Evolutionary conservation across 2,113 vertebrate genomes (phyloP).

Genomic region (Tympanuchus pallidicinctus): DNA sequence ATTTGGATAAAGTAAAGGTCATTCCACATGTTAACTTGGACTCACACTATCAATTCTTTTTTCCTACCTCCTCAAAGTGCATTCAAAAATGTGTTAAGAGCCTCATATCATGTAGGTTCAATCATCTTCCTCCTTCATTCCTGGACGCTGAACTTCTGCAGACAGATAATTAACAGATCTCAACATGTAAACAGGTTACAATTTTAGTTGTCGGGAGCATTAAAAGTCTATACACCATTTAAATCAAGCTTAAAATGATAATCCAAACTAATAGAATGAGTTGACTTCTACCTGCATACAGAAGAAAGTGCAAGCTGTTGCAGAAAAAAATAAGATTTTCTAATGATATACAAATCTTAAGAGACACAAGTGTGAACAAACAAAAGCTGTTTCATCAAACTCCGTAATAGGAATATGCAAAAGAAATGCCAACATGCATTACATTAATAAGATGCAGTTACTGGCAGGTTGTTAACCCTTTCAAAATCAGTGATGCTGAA

Average conservation of each 20-base stretch:
- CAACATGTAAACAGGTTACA: neutral
- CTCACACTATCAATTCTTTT: neutral
- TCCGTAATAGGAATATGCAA: constrained; percentile 34
- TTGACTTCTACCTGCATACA: constrained; percentile 64
- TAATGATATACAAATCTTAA: constrained; percentile 69
- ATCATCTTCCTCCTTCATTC: neutral
- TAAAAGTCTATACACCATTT: neutral
- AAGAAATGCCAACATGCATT: constrained; percentile 60
- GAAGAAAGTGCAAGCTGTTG: constrained; percentile 70
- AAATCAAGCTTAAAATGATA: constrained; percentile 44
- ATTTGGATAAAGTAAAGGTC: neutral
- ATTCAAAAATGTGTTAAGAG: neutral
- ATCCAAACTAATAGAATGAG: constrained; percentile 57
- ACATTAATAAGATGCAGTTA: constrained; percentile 66
- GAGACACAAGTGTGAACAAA: constrained; percentile 78
- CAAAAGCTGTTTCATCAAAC: constrained; percentile 76
- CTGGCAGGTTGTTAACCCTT: constrained; percentile 60
- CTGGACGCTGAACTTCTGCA: neutral
- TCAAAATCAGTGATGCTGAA: neutral
- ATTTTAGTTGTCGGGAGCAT: neutral
- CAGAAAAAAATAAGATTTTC: constrained; percentile 68
- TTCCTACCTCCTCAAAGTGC: neutral
- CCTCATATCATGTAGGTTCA: neutral
- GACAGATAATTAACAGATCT: neutral
- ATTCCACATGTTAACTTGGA: neutral